A percentile compares a stretch with the other conserved stretches of the same genome.
Evolutionary conservation across 2,113 vertebrate species (phyloP).

Genomic region (Macquaria australasica): DNA sequence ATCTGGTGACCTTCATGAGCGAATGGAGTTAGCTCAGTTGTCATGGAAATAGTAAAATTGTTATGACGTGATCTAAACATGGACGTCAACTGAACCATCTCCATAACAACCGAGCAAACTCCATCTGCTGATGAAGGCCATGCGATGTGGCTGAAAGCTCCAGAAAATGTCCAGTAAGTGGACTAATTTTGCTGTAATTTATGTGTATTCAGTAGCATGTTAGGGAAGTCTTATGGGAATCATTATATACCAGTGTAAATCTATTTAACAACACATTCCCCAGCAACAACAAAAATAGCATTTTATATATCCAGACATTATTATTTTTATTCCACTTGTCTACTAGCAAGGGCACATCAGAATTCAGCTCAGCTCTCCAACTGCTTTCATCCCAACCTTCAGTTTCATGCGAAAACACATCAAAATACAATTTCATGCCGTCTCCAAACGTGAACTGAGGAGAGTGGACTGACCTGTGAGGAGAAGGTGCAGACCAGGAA

Average conservation of each 20-base stretch:
- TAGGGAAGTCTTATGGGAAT: neutral
- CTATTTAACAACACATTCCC: neutral
- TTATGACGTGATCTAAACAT: neutral
- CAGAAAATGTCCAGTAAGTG: neutral
- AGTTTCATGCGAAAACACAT: slow-evolving; percentile 13
- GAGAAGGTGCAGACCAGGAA: slow-evolving; percentile 99
- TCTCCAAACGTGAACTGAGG: neutral
- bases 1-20: neutral
- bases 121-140: neutral
- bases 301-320: neutral
- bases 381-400: slow-evolving; percentile 34
- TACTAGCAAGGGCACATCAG: neutral
- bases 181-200: too few species aligned
- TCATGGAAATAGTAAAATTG: neutral
- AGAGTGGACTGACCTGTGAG: slow-evolving; percentile 89
- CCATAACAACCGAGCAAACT: neutral
- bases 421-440: neutral
- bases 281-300: neutral
- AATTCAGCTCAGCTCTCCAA: neutral
- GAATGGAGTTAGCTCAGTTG: neutral
- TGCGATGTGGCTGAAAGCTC: neutral
- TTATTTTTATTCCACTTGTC: neutral
- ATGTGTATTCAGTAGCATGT: neutral
- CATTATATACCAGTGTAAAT: neutral
- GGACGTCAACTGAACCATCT: neutral